Percentiles rank a stretch among this genome's conserved stretches.
Conservation (phyloP, 1,140 invertebrate genomes). For the Acromyrmex heyeri region DNA sequence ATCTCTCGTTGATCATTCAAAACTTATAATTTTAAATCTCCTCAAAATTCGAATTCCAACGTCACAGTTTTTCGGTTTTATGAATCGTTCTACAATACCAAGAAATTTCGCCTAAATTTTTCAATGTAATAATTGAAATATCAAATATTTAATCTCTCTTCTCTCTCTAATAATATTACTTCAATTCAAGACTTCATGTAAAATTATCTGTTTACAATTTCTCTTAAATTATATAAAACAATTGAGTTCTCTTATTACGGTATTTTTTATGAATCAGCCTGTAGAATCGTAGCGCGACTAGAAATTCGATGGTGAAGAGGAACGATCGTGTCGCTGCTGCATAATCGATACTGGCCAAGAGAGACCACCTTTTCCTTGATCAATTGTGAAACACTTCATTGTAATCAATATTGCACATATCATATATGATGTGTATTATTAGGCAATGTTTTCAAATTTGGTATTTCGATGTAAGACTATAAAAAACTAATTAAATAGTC, state of each 20-base stretch:
- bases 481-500: background rate
- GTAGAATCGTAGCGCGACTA: slow-evolving; percentile 28
- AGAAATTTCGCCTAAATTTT: background rate
- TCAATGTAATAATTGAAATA: background rate
- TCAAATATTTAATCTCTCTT: background rate
- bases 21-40: background rate
- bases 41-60: background rate
- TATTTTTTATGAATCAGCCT: slow-evolving; percentile 21
- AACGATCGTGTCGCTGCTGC: slow-evolving; percentile 10
- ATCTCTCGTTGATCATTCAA: background rate
- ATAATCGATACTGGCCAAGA: slow-evolving; percentile 48
- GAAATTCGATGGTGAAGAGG: slow-evolving; percentile 52
- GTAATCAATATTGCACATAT: background rate
- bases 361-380: background rate
- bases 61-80: background rate
- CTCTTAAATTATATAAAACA: background rate
- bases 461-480: background rate
- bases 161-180: background rate
- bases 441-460: background rate
- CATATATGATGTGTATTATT: background rate
- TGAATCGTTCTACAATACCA: background rate
- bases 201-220: background rate
- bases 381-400: background rate
- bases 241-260: background rate
- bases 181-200: background rate